These are phyloP conservation scores for Noturus placidus DNA, from an alignment of 2,113 vertebrate genomes.

Conservation along the genomic window DNA sequence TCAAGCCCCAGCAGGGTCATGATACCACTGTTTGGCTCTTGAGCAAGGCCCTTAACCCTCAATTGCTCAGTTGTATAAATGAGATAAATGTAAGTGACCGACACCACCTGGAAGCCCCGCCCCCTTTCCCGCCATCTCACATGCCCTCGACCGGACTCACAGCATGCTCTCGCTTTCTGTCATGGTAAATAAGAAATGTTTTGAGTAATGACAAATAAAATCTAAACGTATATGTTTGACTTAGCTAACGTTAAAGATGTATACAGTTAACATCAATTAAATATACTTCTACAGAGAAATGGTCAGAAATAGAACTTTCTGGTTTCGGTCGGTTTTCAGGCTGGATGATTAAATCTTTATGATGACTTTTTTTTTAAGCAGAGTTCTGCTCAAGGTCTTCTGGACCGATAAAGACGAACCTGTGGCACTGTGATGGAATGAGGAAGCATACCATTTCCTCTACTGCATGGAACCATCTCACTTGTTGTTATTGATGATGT, in stretches of 20 bases:
- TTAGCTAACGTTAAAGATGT: no score
- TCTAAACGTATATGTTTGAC: no score
- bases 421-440: background rate
- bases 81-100: no score
- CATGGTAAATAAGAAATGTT: no score
- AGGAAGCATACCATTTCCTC: background rate
- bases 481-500: background rate
- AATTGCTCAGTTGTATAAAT: no score
- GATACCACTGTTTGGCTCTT: no score
- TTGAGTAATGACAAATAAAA: no score
- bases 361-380: background rate
- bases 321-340: background rate
- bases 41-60: no score
- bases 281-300: background rate
- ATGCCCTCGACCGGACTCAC: no score
- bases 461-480: background rate
- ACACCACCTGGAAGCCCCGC: background rate
- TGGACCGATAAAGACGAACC: background rate
- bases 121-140: background rate
- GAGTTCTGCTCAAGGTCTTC: constrained; percentile 4
- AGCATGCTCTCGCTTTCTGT: no score
- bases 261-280: background rate
- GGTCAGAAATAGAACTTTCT: background rate
- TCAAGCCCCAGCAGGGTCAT: no score
- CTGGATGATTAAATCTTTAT: background rate